These are phyloP conservation scores for Athrips mouffetella DNA, from an alignment of 2,888 invertebrate genomes.

Conservation along the genomic window DNA sequence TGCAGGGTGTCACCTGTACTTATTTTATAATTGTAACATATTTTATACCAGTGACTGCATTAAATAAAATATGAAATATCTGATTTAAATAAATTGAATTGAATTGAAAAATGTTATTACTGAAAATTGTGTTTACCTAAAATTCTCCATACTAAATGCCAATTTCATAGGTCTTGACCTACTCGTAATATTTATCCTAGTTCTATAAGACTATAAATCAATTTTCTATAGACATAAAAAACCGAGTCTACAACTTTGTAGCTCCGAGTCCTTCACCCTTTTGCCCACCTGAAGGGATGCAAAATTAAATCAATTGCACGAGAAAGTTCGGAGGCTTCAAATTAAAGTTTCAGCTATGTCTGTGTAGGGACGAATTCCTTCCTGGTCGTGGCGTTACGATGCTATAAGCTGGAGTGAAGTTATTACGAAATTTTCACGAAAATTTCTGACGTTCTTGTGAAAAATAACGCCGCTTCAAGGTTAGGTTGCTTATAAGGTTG, in stretches of 20 bases:
- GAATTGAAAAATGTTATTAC: neutral
- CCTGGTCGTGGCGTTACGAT: neutral
- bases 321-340: constrained; percentile 36
- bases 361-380: constrained; percentile 26
- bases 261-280: constrained; percentile 23
- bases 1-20: too few species aligned
- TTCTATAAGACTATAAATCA: too few species aligned
- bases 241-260: constrained; percentile 14
- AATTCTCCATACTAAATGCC: too few species aligned
- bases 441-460: neutral
- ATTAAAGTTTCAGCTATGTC: constrained; percentile 36
- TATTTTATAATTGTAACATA: too few species aligned
- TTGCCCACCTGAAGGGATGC: constrained; percentile 47
- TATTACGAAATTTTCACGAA: neutral
- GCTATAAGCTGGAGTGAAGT: neutral
- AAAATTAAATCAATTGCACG: constrained; percentile 55
- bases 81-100: too few species aligned
- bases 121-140: neutral
- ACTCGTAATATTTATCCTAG: neutral
- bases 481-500: too few species aligned
- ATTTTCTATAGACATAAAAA: too few species aligned
- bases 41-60: too few species aligned
- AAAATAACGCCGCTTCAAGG: too few species aligned
- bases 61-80: too few species aligned
- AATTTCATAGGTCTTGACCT: neutral